A percentile compares a stretch with the other conserved stretches of the same genome.
These are phyloP conservation scores for Paralichthys olivaceus DNA, from an alignment of 2,113 vertebrate species.

Conservation along the genomic window DNA sequence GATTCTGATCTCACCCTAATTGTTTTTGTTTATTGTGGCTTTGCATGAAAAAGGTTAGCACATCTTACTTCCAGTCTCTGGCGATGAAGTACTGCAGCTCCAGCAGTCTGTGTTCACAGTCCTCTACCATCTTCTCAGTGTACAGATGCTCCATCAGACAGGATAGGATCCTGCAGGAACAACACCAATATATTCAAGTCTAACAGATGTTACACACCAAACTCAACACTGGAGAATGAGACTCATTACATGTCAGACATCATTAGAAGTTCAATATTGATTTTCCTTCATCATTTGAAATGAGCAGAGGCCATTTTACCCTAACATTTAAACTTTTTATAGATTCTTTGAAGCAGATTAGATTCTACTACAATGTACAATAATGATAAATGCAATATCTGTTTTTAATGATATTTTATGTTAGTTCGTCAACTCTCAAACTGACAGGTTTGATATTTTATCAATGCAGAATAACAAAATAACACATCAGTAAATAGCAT, in stretches of 20 bases:
- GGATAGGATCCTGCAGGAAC: constrained; percentile 89
- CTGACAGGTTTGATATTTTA: background rate
- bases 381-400: too few relatives aligned
- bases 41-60: background rate
- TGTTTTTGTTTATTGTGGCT: too few relatives aligned
- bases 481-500: too few relatives aligned
- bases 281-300: background rate
- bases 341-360: too few relatives aligned
- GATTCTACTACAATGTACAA: too few relatives aligned
- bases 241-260: too few relatives aligned
- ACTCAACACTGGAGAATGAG: background rate
- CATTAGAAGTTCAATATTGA: too few relatives aligned
- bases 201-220: background rate
- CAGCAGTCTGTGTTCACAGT: constrained; percentile 92
- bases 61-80: constrained; percentile 92
- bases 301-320: background rate
- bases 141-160: constrained; percentile 98
- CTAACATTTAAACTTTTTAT: background rate
- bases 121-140: constrained; percentile 97
- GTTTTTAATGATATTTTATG: background rate
- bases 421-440: background rate
- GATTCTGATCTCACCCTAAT: too few relatives aligned
- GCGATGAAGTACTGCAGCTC: constrained; percentile 98
- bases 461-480: background rate
- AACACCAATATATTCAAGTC: background rate